phyloP scores from a whole-genome alignment of 2,797 vertebrate genomes.

The Petrocephalus sullivani region DNA sequence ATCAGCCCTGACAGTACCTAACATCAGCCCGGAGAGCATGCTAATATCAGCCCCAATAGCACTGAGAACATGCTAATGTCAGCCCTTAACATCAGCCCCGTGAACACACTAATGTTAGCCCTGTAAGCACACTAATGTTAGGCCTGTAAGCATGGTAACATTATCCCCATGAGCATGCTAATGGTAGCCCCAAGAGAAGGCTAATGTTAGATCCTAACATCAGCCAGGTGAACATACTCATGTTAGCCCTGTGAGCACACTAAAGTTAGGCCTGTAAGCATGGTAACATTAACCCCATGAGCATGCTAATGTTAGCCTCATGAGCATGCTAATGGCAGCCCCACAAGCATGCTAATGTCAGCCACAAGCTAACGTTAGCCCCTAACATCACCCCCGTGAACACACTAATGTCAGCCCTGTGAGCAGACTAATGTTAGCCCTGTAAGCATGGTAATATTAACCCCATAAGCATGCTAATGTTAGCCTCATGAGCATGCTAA shows the following conservation, averaged over 20 bases:
- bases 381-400: neutral
- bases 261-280: neutral
- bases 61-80: neutral
- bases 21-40: neutral
- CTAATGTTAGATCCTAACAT: neutral
- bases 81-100: neutral
- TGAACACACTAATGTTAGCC: neutral
- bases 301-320: neutral
- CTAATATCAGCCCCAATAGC: neutral
- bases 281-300: neutral
- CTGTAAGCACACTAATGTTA: neutral
- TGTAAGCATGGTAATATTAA: neutral
- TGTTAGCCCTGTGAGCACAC: neutral
- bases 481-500: neutral
- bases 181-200: neutral
- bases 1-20: neutral
- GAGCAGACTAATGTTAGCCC: neutral
- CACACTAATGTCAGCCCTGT: neutral
- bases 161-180: neutral
- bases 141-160: neutral
- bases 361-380: neutral
- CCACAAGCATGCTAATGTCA: neutral
- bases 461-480: neutral
- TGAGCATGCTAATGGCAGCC: neutral
- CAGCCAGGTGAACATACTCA: neutral